Evolutionary conservation across 2,113 vertebrate genomes (phyloP).

Genomic region (Petroica traversi): DNA sequence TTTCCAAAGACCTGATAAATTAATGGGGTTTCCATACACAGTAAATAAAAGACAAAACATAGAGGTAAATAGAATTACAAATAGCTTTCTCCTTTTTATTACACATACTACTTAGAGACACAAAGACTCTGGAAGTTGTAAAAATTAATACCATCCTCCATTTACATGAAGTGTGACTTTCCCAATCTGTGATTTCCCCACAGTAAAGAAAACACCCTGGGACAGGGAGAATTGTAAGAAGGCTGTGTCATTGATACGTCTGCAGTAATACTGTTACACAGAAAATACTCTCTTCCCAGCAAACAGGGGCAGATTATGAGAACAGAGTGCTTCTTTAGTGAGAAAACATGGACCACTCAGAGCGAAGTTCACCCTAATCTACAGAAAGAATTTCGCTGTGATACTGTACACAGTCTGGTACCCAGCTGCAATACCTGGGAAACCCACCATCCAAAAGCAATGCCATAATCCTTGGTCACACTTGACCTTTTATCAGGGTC

Average conservation of each 20-base stretch:
- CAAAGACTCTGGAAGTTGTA: not conserved
- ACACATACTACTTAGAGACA: not conserved
- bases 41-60: not conserved
- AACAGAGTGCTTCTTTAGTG: not conserved
- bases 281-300: not conserved
- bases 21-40: not conserved
- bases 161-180: not conserved
- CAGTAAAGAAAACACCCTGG: not conserved
- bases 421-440: not conserved
- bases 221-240: not conserved
- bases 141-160: not conserved
- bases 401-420: not conserved
- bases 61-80: not conserved
- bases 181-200: not conserved
- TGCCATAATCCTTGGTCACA: not conserved
- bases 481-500: fast-evolving
- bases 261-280: not conserved
- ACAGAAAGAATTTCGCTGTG: not conserved
- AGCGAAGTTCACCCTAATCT: not conserved
- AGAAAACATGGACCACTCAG: fast-evolving
- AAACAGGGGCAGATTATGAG: not conserved
- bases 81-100: not conserved
- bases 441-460: not conserved
- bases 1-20: not conserved
- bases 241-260: not conserved